Conservation (phyloP, 2,113 vertebrate genomes). For the Gobio gobio region DNA sequence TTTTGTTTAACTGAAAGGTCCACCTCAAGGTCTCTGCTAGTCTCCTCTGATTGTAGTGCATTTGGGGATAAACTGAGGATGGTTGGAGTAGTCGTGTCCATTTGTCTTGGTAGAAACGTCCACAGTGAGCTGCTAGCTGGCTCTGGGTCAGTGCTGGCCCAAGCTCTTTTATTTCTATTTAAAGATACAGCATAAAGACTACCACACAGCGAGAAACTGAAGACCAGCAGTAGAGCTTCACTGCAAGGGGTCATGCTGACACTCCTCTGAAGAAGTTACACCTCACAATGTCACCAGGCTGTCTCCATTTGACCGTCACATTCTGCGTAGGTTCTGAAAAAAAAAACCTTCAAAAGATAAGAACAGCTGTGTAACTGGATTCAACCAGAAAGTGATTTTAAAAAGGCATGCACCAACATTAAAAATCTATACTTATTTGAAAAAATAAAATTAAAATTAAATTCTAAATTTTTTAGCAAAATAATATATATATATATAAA, state of each 20-base stretch:
- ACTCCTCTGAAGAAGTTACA: slow-evolving; percentile 39
- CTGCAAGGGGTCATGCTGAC: slow-evolving; percentile 46
- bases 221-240: slow-evolving; percentile 37
- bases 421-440: not conserved
- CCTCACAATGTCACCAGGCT: slow-evolving; percentile 4
- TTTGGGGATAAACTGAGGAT: slow-evolving; percentile 53
- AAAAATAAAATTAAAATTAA: not conserved
- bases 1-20: not conserved
- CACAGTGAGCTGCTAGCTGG: slow-evolving; percentile 41
- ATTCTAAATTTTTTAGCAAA: too few species aligned
- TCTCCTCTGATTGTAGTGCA: slow-evolving; percentile 50
- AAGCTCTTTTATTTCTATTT: slow-evolving; percentile 51
- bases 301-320: slow-evolving; percentile 23
- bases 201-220: slow-evolving; percentile 49
- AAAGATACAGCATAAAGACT: slow-evolving; percentile 42
- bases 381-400: not conserved
- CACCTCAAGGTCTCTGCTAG: not conserved
- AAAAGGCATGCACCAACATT: not conserved
- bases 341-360: not conserved
- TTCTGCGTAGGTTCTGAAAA: slow-evolving; percentile 15
- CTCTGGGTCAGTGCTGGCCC: slow-evolving; percentile 43
- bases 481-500: not conserved
- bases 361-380: not conserved
- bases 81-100: slow-evolving; percentile 38
- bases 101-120: slow-evolving; percentile 27